These are phyloP conservation scores for Cathartes aura DNA, from an alignment of 2,113 vertebrate species.

Conservation along the genomic window DNA sequence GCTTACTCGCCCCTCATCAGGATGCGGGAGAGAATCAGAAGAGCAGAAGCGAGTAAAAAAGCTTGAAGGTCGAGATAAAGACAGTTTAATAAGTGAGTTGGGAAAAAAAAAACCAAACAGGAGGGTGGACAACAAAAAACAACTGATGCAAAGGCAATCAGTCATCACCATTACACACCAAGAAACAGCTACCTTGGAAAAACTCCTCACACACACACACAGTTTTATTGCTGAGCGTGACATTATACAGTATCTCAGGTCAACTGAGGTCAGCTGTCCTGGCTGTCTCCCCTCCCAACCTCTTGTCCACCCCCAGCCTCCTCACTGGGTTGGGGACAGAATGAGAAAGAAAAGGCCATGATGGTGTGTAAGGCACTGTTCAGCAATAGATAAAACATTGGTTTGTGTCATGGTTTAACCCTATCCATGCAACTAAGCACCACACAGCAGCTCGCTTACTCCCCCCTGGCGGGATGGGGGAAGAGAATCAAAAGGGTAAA, in stretches of 20 bases:
- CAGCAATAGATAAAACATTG: background rate
- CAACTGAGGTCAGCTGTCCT: background rate
- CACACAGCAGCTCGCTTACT: no score
- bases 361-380: background rate
- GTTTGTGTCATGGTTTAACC: no score
- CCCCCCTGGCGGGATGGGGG: no score
- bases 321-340: background rate
- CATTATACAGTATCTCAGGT: no score
- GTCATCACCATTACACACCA: background rate
- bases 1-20: background rate
- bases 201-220: rapidly evolving
- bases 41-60: background rate
- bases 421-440: no score
- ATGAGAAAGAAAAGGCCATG: background rate
- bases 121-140: background rate
- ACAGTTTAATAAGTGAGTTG: background rate
- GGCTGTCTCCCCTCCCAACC: background rate
- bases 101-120: background rate
- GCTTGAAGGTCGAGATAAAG: background rate
- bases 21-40: background rate
- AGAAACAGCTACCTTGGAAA: background rate
- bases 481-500: no score
- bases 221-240: background rate
- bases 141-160: background rate
- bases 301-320: background rate